Base-by-base conservation (phyloP, 1,140 invertebrate species). In the Eufriesea mexicana region DNA sequence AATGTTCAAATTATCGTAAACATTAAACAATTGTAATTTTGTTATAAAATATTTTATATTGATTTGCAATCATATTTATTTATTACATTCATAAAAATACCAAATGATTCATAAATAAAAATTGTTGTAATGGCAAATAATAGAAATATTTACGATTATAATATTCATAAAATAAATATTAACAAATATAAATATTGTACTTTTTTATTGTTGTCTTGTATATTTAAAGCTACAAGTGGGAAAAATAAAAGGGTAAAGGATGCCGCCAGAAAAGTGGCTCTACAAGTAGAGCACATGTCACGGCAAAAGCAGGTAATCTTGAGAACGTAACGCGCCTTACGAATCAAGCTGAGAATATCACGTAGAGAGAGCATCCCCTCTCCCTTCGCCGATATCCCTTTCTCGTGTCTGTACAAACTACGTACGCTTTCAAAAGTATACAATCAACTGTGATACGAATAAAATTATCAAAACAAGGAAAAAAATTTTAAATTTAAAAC, bases 271-370 rank as follows among this genome's bases (percentile, higher is more conserved):
- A 86, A 86, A 83, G 59, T 61, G 61, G 45, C 49, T 51, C 66
- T 66, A 61, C 86, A 89, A 89, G 87, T 89, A 71, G 87, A 89
- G 80, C 87, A 88, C 77, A 86, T 79, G 75, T 87, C 54, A 82
- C 61, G 79, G 70, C 67, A 85, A 85, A 73, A 74, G 81, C 80
- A 90, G 88, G 75, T 88, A 90, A 88, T 84, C 79, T 74, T 80
- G 75, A 76, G 86, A 89, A 88, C 87, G 86, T 88, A 84, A 88
- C 57, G 84, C 80, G 86, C 80, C 73, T 83, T 79, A 76, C 87
- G 86, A 87, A 87, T 87, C 86, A 77, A 70, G 73, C 86, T 61
- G 86, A 87, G 85, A 88, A 84, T 77, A 87, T 85, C 88, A 71
- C 64, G 75, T 83, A 79, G 51, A 73, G 84, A 66, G 72, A 64